phyloP scores from a whole-genome alignment of 2,888 invertebrate genomes.

The Stomorhina lunata region DNA sequence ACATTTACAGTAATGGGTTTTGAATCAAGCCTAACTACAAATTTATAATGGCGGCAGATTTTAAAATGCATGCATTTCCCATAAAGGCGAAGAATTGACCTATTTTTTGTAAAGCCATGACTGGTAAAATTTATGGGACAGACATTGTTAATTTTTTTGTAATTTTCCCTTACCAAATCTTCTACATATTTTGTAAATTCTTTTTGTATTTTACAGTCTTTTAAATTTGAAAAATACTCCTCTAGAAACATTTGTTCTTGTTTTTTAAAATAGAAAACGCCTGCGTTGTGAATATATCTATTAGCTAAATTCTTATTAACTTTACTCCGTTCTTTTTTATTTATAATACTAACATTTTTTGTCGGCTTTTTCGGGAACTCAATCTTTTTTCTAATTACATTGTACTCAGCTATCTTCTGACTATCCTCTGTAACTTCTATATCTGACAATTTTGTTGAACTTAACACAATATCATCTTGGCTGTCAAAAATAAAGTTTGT shows the following conservation, averaged over 20 bases:
- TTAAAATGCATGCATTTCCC: not conserved
- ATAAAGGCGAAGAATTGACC: not conserved
- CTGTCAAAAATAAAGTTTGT: no score
- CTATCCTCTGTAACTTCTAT: not conserved
- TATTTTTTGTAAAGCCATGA: not conserved
- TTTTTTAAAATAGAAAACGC: not conserved
- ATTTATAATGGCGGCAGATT: not conserved
- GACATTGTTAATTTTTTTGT: not conserved
- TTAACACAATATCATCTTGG: no score
- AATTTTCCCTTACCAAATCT: not conserved
- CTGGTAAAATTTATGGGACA: not conserved
- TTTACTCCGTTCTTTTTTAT: not conserved
- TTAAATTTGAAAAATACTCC: not conserved
- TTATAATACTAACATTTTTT: not conserved
- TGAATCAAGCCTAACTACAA: not conserved
- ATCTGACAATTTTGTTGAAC: conserved; percentile 1
- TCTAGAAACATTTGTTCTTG: not conserved
- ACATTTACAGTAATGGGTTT: not conserved
- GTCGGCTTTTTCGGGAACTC: not conserved
- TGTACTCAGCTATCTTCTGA: not conserved
- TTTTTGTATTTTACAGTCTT: no score
- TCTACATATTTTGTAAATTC: not conserved
- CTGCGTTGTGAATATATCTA: not conserved
- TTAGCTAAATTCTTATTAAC: no score
- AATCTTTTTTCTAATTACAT: not conserved